Percentiles rank a stretch among this genome's conserved stretches.
These are phyloP conservation scores for Tragulus kanchil DNA, from an alignment of 2,113 vertebrate species.

Conservation along the genomic window DNA sequence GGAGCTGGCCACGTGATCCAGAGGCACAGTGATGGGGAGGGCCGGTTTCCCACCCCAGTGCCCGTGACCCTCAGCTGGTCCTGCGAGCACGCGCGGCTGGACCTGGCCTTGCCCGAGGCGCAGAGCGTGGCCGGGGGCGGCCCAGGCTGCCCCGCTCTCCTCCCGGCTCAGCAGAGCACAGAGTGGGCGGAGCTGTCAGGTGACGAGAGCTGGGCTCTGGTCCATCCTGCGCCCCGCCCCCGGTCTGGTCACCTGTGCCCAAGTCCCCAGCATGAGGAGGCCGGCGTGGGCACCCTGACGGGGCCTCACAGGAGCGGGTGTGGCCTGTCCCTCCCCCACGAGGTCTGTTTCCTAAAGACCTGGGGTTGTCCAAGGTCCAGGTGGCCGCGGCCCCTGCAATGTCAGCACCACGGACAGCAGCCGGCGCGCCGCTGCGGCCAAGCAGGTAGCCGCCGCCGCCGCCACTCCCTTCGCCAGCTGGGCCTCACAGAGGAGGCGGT, in stretches of 20 bases:
- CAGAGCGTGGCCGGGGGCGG: neutral
- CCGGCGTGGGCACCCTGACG: neutral
- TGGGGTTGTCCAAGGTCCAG: neutral
- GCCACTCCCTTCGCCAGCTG: no score
- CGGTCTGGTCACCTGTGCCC: neutral
- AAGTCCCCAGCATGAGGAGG: neutral
- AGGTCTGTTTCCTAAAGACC: no score
- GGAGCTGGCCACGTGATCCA: neutral
- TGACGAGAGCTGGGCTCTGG: neutral
- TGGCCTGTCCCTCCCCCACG: neutral
- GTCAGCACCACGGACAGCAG: neutral
- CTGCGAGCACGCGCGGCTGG: neutral
- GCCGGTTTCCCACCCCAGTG: rapidly evolving
- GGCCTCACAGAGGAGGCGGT: no score
- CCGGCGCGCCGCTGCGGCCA: rapidly evolving
- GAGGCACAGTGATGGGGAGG: neutral
- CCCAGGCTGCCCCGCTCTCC: neutral
- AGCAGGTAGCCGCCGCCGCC: no score
- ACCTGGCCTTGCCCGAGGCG: neutral
- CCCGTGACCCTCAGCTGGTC: rapidly evolving
- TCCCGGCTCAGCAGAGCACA: neutral
- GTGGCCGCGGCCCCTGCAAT: neutral
- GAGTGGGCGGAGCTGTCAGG: neutral
- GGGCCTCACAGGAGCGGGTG: no score
- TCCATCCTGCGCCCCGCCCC: neutral